Evolutionary conservation across 2,797 vertebrate genomes (phyloP).

Genomic region (Knipowitschia caucasica): DNA sequence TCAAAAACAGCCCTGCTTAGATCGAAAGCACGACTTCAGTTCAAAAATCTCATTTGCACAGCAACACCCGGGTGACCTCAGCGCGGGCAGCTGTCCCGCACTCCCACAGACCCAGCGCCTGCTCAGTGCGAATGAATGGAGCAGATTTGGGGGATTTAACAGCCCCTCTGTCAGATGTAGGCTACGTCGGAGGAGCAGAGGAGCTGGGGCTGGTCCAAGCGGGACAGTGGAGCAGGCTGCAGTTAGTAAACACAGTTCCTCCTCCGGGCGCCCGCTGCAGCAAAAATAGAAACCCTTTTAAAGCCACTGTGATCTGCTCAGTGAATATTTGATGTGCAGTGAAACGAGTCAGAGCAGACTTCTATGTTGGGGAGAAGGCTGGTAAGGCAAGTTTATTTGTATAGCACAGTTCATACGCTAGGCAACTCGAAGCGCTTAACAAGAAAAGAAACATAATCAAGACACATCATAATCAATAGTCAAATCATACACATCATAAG

Average conservation of each 20-base stretch:
- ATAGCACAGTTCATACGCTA: too few species aligned
- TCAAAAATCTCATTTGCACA: conserved; percentile 33
- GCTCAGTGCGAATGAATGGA: conserved; percentile 55
- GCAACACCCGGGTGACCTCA: conserved; percentile 36
- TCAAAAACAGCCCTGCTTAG: not conserved
- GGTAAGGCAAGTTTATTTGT: too few species aligned
- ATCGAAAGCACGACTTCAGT: not conserved
- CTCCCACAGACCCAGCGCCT: conserved; percentile 50
- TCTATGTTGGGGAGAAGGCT: conserved; percentile 2
- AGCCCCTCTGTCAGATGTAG: conserved; percentile 25
- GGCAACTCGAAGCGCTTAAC: too few species aligned
- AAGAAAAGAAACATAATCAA: too few species aligned
- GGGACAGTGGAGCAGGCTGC: conserved; percentile 36
- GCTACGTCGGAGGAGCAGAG: conserved; percentile 17
- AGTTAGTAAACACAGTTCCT: conserved; percentile 41
- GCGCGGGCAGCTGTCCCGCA: conserved; percentile 50
- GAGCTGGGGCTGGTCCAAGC: conserved; percentile 44
- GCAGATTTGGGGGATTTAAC: conserved; percentile 45
- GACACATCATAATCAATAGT: too few species aligned
- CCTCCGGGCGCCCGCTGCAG: conserved; percentile 17
- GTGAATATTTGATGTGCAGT: conserved; percentile 14
- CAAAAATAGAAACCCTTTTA: conserved; percentile 27
- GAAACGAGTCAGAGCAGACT: conserved; percentile 1
- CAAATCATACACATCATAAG: too few species aligned
- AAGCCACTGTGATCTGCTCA: conserved; percentile 12